A percentile compares a stretch with the other conserved stretches of the same genome.
These are phyloP conservation scores for Spea bombifrons DNA, from an alignment of 2,113 vertebrate species.

Conservation along the genomic window DNA sequence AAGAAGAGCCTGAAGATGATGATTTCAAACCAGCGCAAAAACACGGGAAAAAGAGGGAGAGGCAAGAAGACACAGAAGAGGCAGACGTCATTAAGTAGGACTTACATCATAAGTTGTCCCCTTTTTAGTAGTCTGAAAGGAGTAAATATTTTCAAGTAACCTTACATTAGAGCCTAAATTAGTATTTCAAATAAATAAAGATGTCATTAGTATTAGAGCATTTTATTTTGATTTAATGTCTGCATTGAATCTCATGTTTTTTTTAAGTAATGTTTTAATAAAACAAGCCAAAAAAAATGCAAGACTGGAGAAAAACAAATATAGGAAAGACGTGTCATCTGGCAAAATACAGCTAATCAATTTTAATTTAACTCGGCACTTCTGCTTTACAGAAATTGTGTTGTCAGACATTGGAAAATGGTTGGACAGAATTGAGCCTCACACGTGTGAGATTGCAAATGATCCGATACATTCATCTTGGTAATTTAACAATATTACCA, in stretches of 20 bases:
- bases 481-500: constrained; percentile 33
- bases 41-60: constrained; percentile 3
- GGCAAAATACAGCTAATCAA: constrained; percentile 36
- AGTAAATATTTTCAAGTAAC: too few relatives aligned
- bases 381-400: constrained; percentile 28
- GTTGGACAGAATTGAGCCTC: constrained; percentile 2
- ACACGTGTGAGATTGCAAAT: constrained; percentile 24
- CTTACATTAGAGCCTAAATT: too few relatives aligned
- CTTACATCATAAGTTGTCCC: neutral
- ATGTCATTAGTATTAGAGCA: too few relatives aligned
- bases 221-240: too few relatives aligned
- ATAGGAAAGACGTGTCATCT: neutral
- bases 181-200: too few relatives aligned
- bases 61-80: constrained; percentile 2
- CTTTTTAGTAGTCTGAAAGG: too few relatives aligned
- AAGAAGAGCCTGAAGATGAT: constrained; percentile 32
- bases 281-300: constrained; percentile 10
- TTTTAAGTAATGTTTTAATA: neutral
- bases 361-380: constrained; percentile 41
- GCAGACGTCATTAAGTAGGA: constrained; percentile 1
- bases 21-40: constrained; percentile 19
- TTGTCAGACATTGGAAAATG: constrained; percentile 8
- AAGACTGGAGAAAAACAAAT: neutral
- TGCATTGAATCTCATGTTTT: too few relatives aligned
- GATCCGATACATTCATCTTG: constrained; percentile 31